phyloP scores from a whole-genome alignment of 2,113 vertebrate species.

The Halichoeres trimaculatus region DNA sequence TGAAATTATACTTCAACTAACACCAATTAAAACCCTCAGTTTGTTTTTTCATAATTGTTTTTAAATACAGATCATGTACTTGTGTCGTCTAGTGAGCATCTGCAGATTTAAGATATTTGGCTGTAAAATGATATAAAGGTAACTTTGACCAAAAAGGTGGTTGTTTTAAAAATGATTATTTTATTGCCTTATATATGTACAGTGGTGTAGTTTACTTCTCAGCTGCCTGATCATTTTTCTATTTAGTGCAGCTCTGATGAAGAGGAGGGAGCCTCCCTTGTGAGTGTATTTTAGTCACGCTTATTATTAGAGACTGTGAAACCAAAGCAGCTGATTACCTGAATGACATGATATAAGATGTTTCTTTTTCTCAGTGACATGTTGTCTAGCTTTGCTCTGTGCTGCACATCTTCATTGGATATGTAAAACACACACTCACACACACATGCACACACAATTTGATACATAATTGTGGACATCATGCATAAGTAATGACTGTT shows the following conservation, averaged over 20 bases:
- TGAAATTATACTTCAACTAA: no score
- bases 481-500: constrained; percentile 75
- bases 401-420: constrained; percentile 14
- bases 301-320: constrained; percentile 10
- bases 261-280: no score
- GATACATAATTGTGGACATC: constrained; percentile 68
- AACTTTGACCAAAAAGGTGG: no score
- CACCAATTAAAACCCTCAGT: no score
- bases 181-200: no score
- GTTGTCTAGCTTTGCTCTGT: constrained; percentile 20
- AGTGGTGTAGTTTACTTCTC: no score
- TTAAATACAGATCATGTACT: no score
- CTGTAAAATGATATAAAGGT: no score
- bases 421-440: constrained; percentile 38
- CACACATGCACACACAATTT: constrained; percentile 39
- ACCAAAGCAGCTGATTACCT: constrained; percentile 12
- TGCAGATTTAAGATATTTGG: no score
- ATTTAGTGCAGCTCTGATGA: not conserved
- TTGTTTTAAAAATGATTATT: no score
- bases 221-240: not conserved
- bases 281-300: not conserved
- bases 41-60: no score
- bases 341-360: constrained; percentile 12
- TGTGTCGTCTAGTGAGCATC: no score
- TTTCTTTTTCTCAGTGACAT: constrained; percentile 8